Base-by-base conservation (phyloP, 1,140 invertebrate genomes). In the Archivesica marissinica region DNA sequence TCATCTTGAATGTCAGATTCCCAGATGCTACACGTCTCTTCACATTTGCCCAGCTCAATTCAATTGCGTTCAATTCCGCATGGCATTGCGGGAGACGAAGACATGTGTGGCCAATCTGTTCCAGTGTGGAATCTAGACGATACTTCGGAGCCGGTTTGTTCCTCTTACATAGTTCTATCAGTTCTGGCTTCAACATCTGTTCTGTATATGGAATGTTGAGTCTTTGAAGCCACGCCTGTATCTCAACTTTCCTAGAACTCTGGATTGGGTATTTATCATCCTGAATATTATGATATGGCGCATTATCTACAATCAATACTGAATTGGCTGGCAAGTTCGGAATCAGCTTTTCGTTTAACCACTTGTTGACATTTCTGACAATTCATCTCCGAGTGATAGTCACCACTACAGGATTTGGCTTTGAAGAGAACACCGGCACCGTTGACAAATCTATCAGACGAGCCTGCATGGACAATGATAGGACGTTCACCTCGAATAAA, bases 21-120 rank as follows among this genome's bases (percentile, higher is more conserved):
- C 30, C 25, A 13, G 6, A 28, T 3, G 66, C 33, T 23, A 72
- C 39, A 4, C n/a, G 6, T 47, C 39, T 20, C 20, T 72, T 72
- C 1, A 72, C 38, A 9, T 11, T n/a, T 17, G 39, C 44, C 41
- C 68, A 72, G 2, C 44, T 72, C n/a, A 72, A 44, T n/a, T 72
- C 68, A 47, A 50, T 72, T 47, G 68, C 39, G 39, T 50, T 72
- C 17, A 72, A 25, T 4, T 70, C 66, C n/a, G 66, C 66, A 20
- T 72, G 41, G 39, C 33, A 72, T 23, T 17, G 68, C 28, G 39
- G 68, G 2, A 72, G 23, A 35, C 68, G 30, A 15, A 72, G 20
- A 33, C 39, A 44, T 9, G 30, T 28, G 20, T 72, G 68, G 2
- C 38, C 39, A 25, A 23, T 4, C n/a, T 1, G 2, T 13, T 72